Percentiles rank a stretch among this genome's conserved stretches.
These are phyloP conservation scores for Cenopis cana DNA, from an alignment of 2,888 invertebrate species.

Conservation along the genomic window DNA sequence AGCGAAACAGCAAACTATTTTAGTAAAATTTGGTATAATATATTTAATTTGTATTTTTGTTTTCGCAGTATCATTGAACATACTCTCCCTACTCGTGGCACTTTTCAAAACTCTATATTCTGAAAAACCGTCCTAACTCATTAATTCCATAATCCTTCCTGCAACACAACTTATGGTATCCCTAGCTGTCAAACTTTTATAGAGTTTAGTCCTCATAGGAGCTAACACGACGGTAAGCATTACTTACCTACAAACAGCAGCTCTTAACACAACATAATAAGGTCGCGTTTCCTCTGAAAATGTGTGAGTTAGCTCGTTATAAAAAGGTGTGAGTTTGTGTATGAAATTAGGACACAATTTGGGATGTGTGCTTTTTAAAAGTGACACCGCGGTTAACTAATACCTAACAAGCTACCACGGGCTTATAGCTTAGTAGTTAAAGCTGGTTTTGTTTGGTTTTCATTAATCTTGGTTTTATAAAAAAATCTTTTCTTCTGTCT, in stretches of 20 bases:
- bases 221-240: constrained; percentile 18
- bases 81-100: too few species aligned
- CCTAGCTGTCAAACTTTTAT: constrained; percentile 7
- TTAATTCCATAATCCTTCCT: not conserved
- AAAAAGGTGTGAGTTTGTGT: constrained; percentile 40
- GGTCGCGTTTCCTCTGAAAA: not conserved
- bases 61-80: too few species aligned
- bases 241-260: not conserved
- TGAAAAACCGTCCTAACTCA: too few species aligned
- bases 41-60: too few species aligned
- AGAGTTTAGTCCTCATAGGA: constrained; percentile 17
- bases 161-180: constrained; percentile 7
- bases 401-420: constrained; percentile 12
- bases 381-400: constrained; percentile 14
- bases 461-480: too few species aligned
- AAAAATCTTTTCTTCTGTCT: too few species aligned
- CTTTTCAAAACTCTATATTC: too few species aligned
- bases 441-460: not conserved
- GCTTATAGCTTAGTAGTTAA: not conserved
- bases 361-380: constrained; percentile 22
- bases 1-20: too few species aligned
- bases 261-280: constrained; percentile 1
- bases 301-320: constrained; percentile 6
- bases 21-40: too few species aligned
- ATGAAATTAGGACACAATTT: constrained; percentile 32